A percentile compares a stretch with the other conserved stretches of the same genome.
Evolutionary conservation across 1,140 invertebrate species (phyloP).

Genomic region (Drosophila lacteicornis): DNA sequence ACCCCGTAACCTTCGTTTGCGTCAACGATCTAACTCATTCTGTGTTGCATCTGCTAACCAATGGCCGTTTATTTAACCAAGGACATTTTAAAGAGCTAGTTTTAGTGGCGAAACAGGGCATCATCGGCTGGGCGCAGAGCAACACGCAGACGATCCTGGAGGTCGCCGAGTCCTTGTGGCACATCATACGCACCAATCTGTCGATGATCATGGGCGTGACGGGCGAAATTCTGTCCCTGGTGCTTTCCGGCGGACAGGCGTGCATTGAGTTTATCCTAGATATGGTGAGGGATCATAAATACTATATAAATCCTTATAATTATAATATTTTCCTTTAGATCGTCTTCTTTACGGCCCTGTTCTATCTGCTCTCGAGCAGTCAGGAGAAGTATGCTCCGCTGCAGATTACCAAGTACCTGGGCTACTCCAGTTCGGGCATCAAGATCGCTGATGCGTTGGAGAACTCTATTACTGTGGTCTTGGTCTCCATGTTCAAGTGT

Average conservation of each 20-base stretch:
- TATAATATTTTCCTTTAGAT: slow-evolving; percentile 87
- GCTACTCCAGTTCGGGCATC: slow-evolving; percentile 91
- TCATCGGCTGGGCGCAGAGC: slow-evolving; percentile 94
- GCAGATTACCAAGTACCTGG: slow-evolving; percentile 89
- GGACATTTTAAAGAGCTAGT: slow-evolving; percentile 85
- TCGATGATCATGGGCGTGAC: slow-evolving; percentile 94
- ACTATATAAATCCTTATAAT: background rate
- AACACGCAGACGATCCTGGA: slow-evolving; percentile 96
- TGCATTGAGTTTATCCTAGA: slow-evolving; percentile 97
- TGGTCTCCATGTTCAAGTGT: slow-evolving; percentile 98
- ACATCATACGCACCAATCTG: slow-evolving; percentile 96
- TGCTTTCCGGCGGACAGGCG: slow-evolving; percentile 96
- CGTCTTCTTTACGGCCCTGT: slow-evolving; percentile 97
- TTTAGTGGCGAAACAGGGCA: slow-evolving; percentile 86
- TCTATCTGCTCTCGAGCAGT: slow-evolving; percentile 96
- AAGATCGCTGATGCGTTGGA: slow-evolving; percentile 90
- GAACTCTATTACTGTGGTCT: slow-evolving; percentile 91
- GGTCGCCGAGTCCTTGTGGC: slow-evolving; percentile 96
- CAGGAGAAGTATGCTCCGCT: slow-evolving; percentile 96
- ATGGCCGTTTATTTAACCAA: slow-evolving; percentile 83
- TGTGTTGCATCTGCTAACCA: slow-evolving; percentile 82
- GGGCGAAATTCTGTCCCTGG: slow-evolving; percentile 93
- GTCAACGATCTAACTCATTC: slow-evolving; percentile 76
- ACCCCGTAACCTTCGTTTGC: slow-evolving; percentile 52
- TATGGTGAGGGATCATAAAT: slow-evolving; percentile 87